Percentiles rank a stretch among this genome's conserved stretches.
Conservation (phyloP, 1,140 invertebrate species). For the Hirudo medicinalis region DNA sequence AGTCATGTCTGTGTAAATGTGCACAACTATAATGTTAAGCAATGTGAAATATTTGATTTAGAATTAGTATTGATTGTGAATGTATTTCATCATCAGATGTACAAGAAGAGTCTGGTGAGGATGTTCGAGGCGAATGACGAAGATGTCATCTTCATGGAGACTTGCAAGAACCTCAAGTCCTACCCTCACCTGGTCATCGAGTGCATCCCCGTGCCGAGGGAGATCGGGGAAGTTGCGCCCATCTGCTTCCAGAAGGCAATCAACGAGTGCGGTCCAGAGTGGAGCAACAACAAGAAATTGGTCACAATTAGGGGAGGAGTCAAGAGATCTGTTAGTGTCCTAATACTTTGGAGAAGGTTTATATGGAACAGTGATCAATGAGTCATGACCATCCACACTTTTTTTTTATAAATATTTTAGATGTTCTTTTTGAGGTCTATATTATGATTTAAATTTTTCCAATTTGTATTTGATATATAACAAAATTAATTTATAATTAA, state of each 20-base stretch:
- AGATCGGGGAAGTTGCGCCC: slow-evolving; percentile 67
- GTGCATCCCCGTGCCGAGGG: slow-evolving; percentile 70
- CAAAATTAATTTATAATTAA: too few species aligned
- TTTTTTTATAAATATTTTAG: too few species aligned
- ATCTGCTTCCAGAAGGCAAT: slow-evolving; percentile 94
- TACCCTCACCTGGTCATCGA: slow-evolving; percentile 74
- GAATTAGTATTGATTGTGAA: neutral
- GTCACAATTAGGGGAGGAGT: slow-evolving; percentile 52
- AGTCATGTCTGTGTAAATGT: neutral
- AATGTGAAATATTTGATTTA: neutral
- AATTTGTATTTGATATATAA: neutral
- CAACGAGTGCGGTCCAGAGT: slow-evolving; percentile 81
- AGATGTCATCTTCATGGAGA: slow-evolving; percentile 84
- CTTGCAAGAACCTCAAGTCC: slow-evolving; percentile 56
- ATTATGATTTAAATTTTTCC: slow-evolving; percentile 9
- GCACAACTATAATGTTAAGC: neutral
- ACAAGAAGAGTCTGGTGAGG: slow-evolving; percentile 57
- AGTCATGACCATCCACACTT: too few species aligned
- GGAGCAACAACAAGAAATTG: slow-evolving; percentile 89
- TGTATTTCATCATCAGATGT: slow-evolving; percentile 42
- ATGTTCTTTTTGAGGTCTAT: slow-evolving; percentile 13
- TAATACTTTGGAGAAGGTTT: neutral
- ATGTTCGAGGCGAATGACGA: slow-evolving; percentile 58
- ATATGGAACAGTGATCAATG: too few species aligned
- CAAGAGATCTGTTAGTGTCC: neutral